phyloP scores from a whole-genome alignment of 1,140 invertebrate genomes.

The Lerema accius region DNA sequence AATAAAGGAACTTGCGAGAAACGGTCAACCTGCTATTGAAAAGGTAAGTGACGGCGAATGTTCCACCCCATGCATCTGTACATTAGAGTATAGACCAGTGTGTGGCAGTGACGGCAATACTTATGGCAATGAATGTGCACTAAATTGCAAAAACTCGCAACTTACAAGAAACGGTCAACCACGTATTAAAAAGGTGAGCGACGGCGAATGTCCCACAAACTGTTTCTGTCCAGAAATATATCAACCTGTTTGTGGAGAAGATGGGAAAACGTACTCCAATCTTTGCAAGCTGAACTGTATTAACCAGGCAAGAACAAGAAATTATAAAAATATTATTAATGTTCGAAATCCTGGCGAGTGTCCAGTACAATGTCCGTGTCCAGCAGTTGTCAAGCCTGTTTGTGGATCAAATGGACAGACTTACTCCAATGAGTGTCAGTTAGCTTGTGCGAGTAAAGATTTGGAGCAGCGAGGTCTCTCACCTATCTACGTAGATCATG shows the following conservation, averaged over 20 bases:
- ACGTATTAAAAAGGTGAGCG: conserved; percentile 13
- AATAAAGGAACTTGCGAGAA: conserved; percentile 28
- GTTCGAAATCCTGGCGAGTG: neutral
- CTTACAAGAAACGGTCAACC: conserved; percentile 11
- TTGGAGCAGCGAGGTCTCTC: neutral
- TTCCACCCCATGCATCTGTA: conserved; percentile 27
- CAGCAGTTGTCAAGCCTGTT: neutral
- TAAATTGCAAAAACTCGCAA: conserved; percentile 10
- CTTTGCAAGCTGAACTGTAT: neutral
- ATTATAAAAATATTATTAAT: neutral
- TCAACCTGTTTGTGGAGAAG: neutral
- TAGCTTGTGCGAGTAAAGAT: neutral
- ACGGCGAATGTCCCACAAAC: neutral
- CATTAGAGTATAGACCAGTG: conserved; percentile 32
- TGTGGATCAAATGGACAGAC: neutral
- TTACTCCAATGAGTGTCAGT: neutral
- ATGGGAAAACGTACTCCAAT: neutral
- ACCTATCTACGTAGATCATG: neutral
- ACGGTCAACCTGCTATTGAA: conserved; percentile 12
- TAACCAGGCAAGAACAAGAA: neutral
- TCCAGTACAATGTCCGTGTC: neutral
- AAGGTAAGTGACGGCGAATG: conserved; percentile 27
- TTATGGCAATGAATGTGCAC: conserved; percentile 23
- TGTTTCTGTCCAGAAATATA: neutral
- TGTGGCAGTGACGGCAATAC: conserved; percentile 42